Base-by-base conservation (phyloP, 2,113 vertebrate genomes). In the Crotalus viridis region DNA sequence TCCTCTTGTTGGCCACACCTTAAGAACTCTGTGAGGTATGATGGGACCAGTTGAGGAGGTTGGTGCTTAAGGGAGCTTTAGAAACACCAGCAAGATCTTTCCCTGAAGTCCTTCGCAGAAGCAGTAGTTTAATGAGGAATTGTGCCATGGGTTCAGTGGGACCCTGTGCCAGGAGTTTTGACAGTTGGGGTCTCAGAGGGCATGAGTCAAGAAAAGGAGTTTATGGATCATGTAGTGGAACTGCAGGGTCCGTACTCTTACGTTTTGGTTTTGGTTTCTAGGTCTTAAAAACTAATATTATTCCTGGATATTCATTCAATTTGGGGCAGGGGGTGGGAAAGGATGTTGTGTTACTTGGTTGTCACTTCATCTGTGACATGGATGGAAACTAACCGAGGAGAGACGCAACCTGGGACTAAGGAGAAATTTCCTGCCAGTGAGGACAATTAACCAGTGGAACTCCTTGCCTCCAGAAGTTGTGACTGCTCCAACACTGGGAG, bases 21-120 rank as follows among this genome's bases (percentile, higher is more conserved):
- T 90, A 13, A 55, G 6, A 85, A 46, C 43, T 54, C 88, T 85
- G 28, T 69, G 94, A 96, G 94, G 22, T 0, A 2, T 52, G 93
- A 95, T 92, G 94, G 91, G 89, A 61, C 57, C 57, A 93, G 21
- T 93, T 93, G 95, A 88, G 94, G 96, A 96, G 96, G n/a, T 69
- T 0, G 64, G 28, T 15, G n/a, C 64, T 69, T 69, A 86, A 87
- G 89, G 33, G 92, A 81, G 90, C 59, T 64, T 94, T 92, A 94
- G 26, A 56, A 39, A 51, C 93, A 95, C 94, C 92, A 46, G 17
- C 43, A 46, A 52, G 9, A 0, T 26, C 7, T 81, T 33, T 48
- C 7, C 10, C 28, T 3, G 28, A 85, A 93, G 89, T 91, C 61
- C 85, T 92, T 56, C 26, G 87, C 51, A 87, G 54, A 95, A 93